Evolutionary conservation across 2,888 invertebrate species (phyloP).

Genomic region (Leptinotarsa peninsularis): DNA sequence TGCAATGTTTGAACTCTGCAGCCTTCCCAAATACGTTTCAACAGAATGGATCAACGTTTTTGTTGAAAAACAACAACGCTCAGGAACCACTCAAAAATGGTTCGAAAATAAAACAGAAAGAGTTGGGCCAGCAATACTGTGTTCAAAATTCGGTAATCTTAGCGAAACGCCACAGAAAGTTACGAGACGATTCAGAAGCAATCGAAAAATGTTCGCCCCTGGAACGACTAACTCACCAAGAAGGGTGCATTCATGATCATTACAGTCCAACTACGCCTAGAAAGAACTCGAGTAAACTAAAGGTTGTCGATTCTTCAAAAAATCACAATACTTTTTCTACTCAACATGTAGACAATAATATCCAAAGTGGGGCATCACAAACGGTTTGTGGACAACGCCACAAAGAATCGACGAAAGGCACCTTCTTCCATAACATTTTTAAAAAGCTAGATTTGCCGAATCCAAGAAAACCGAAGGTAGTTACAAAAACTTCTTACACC

Average conservation of each 20-base stretch:
- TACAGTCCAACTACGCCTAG: conserved; percentile 58
- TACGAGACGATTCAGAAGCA: conserved; percentile 41
- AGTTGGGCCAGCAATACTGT: conserved; percentile 34
- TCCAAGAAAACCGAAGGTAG: conserved; percentile 38
- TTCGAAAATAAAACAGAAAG: neutral
- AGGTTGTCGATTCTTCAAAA: conserved; percentile 48
- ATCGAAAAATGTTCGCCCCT: conserved; percentile 39
- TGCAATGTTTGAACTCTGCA: conserved; percentile 65
- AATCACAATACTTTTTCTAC: neutral
- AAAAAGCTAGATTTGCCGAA: conserved; percentile 37
- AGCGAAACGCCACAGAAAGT: conserved; percentile 51
- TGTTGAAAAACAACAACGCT: conserved; percentile 27
- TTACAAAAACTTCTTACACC: conserved; percentile 28
- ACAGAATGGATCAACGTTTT: conserved; percentile 48
- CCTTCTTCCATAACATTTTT: conserved; percentile 13
- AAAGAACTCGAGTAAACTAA: conserved; percentile 50
- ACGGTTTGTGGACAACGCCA: neutral
- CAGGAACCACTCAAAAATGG: conserved; percentile 25
- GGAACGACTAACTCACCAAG: conserved; percentile 29
- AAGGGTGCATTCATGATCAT: conserved; percentile 62
- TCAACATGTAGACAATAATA: neutral
- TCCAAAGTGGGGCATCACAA: neutral
- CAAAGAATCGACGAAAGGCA: neutral
- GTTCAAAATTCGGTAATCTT: conserved; percentile 54
- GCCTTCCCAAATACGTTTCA: conserved; percentile 61